Percentiles rank a stretch among this genome's conserved stretches.
Conservation (phyloP, 2,888 invertebrate genomes). For the Sminthurides aquaticus region DNA sequence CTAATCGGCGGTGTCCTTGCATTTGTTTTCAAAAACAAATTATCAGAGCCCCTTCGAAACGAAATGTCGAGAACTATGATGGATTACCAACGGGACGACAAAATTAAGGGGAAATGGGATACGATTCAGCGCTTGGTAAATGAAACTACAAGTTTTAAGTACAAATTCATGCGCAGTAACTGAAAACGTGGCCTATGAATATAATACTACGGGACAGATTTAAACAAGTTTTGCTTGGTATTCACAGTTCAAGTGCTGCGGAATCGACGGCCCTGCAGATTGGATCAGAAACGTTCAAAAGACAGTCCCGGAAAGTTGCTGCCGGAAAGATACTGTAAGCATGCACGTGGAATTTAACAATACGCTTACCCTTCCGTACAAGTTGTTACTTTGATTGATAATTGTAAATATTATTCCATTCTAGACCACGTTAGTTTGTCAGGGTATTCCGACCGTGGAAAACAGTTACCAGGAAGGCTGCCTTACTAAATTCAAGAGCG, state of each 20-base stretch:
- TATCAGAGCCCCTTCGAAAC: slow-evolving; percentile 64
- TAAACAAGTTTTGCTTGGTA: neutral
- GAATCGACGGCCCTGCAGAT: slow-evolving; percentile 65
- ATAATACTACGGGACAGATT: neutral
- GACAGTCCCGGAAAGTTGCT: slow-evolving; percentile 44
- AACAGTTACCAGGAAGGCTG: slow-evolving; percentile 49
- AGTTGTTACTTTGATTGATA: neutral
- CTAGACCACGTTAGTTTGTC: neutral
- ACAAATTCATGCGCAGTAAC: neutral
- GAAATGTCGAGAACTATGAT: slow-evolving; percentile 70
- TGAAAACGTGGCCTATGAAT: no score
- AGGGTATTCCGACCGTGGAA: neutral
- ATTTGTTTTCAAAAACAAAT: slow-evolving; percentile 81
- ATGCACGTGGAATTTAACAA: neutral
- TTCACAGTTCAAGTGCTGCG: slow-evolving; percentile 71
- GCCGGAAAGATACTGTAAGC: slow-evolving; percentile 32
- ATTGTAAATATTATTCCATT: neutral
- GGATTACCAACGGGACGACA: slow-evolving; percentile 61
- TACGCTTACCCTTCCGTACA: no score
- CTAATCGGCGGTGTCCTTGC: slow-evolving; percentile 82
- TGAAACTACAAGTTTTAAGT: slow-evolving; percentile 11
- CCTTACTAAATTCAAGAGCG: slow-evolving; percentile 60
- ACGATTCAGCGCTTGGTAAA: slow-evolving; percentile 65
- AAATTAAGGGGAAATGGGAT: slow-evolving; percentile 77
- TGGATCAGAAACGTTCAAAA: slow-evolving; percentile 53